phyloP scores from a whole-genome alignment of 2,797 vertebrate species.

The Novumbra hubbsi region DNA sequence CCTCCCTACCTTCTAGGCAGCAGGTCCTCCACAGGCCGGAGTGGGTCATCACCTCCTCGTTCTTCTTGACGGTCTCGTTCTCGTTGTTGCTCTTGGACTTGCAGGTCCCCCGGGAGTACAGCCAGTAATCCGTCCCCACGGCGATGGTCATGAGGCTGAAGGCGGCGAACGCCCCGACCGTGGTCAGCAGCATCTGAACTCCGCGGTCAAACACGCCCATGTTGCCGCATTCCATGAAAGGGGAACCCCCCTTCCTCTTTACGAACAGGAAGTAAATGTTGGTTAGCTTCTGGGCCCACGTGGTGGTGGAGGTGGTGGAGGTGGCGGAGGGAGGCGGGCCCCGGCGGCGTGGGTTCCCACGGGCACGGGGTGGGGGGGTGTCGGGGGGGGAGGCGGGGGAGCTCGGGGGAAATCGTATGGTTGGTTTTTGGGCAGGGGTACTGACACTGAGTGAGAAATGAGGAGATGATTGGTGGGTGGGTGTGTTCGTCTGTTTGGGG shows the following conservation, averaged over 20 bases:
- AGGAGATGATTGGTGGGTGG: constrained; percentile 28
- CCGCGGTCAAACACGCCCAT: constrained; percentile 99
- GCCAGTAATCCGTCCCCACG: constrained; percentile 98
- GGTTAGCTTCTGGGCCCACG: constrained; percentile 74
- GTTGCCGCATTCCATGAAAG: constrained; percentile 98
- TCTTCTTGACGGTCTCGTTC: constrained; percentile 98
- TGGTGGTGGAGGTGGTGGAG: constrained; percentile 33
- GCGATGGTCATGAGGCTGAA: constrained; percentile 99
- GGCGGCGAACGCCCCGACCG: constrained; percentile 98
- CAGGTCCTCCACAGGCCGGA: constrained; percentile 98
- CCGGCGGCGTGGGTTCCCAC: constrained; percentile 43
- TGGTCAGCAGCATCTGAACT: constrained; percentile 99
- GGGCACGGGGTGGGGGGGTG: constrained; percentile 53
- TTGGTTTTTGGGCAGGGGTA: constrained; percentile 59
- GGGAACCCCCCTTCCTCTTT: constrained; percentile 84
- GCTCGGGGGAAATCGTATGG: constrained; percentile 70
- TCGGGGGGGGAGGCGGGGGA: constrained; percentile 50
- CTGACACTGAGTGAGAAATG: constrained; percentile 44
- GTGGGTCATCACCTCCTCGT: constrained; percentile 99
- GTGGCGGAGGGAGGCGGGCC: constrained; percentile 64
- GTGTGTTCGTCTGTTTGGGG: constrained; percentile 6
- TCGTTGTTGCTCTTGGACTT: constrained; percentile 94
- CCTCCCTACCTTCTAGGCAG: constrained; percentile 91
- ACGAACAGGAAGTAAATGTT: constrained; percentile 81
- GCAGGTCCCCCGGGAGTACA: constrained; percentile 97